These are phyloP conservation scores for Epirrhoe alternata DNA, from an alignment of 2,888 invertebrate genomes.

Conservation along the genomic window DNA sequence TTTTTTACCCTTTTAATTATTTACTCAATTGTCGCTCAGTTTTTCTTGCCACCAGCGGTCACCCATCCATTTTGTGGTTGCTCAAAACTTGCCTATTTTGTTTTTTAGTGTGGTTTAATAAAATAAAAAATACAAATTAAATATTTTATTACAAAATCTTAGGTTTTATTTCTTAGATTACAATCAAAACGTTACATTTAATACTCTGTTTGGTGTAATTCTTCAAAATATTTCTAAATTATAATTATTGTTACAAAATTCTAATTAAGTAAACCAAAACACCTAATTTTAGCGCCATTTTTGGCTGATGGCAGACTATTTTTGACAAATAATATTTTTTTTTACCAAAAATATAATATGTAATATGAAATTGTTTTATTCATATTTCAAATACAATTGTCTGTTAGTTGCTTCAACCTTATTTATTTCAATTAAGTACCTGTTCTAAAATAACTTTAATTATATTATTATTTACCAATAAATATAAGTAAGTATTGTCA, in stretches of 20 bases:
- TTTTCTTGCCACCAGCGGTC: too few relatives aligned
- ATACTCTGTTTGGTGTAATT: constrained; percentile 39
- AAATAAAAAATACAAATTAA: constrained; percentile 13
- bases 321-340: not conserved
- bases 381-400: not conserved
- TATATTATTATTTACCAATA: too few relatives aligned
- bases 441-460: too few relatives aligned
- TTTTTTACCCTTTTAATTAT: not conserved
- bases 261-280: constrained; percentile 18
- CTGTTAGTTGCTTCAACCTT: not conserved
- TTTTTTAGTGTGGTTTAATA: too few relatives aligned
- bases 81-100: too few relatives aligned
- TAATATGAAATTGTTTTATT: constrained; percentile 15
- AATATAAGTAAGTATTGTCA: not conserved
- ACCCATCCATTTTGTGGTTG: too few relatives aligned
- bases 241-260: constrained; percentile 6
- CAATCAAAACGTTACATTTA: constrained; percentile 26
- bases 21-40: too few relatives aligned
- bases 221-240: constrained; percentile 23
- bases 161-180: constrained; percentile 31
- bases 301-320: not conserved
- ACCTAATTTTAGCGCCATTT: not conserved
- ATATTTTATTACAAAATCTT: constrained; percentile 37
- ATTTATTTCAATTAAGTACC: not conserved
- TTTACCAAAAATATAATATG: not conserved